These are phyloP conservation scores for Formica selysi DNA, from an alignment of 1,140 invertebrate species.

Conservation along the genomic window DNA sequence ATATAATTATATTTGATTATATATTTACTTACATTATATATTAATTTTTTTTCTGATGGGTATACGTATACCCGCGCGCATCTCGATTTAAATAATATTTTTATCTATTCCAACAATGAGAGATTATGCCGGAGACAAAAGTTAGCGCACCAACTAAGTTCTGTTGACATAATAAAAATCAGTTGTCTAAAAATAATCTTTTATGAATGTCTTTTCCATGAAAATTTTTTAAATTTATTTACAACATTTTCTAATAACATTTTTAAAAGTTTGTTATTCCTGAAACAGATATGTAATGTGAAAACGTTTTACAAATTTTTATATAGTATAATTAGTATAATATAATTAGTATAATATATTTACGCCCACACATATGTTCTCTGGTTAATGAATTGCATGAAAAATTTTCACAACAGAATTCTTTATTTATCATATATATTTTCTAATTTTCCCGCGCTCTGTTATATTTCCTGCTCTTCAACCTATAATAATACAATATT, in stretches of 20 bases:
- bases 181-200: not conserved
- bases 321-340: too few relatives aligned
- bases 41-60: too few relatives aligned
- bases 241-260: not conserved
- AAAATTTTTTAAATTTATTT: slow-evolving; percentile 3
- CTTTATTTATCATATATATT: slow-evolving; percentile 20
- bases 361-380: not conserved
- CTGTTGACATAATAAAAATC: not conserved
- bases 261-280: not conserved
- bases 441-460: slow-evolving; percentile 1
- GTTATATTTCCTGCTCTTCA: slow-evolving; percentile 18
- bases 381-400: slow-evolving; percentile 21
- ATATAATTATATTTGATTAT: too few relatives aligned
- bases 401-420: slow-evolving; percentile 22
- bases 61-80: too few relatives aligned
- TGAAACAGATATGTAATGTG: not conserved
- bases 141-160: not conserved
- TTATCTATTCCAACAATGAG: not conserved
- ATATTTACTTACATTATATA: too few relatives aligned
- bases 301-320: slow-evolving; percentile 1
- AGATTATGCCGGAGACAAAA: not conserved
- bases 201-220: not conserved
- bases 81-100: too few relatives aligned
- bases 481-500: slow-evolving; percentile 41
- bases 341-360: slow-evolving; percentile 30